A percentile compares a stretch with the other conserved stretches of the same genome.
Conservation (phyloP, 2,888 invertebrate genomes). For the Eristalis arbustorum region DNA sequence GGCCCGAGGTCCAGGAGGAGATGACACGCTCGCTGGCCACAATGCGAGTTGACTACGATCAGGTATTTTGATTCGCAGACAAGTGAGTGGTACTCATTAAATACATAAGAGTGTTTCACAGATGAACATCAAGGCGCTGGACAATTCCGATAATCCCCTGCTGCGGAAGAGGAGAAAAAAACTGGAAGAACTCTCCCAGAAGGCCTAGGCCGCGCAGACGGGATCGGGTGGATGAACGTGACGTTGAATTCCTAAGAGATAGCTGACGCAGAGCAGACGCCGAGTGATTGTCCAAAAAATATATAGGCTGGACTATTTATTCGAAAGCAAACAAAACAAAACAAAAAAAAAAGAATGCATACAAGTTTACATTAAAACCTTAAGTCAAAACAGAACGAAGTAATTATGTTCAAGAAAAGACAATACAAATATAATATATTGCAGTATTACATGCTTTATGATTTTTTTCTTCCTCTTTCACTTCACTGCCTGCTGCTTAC, state of each 20-base stretch:
- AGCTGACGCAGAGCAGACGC: background rate
- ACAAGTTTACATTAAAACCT: background rate
- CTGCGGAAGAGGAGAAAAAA: constrained; percentile 90
- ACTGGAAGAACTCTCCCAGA: constrained; percentile 75
- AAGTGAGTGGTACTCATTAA: background rate
- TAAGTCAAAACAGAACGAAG: constrained; percentile 12
- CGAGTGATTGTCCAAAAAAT: too few species aligned
- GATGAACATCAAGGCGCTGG: constrained; percentile 95
- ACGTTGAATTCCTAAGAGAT: background rate
- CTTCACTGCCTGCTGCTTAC: too few species aligned
- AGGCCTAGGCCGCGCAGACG: constrained; percentile 10
- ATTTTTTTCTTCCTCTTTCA: too few species aligned
- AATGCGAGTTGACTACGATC: constrained; percentile 99
- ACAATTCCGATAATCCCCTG: constrained; percentile 95
- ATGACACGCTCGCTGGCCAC: constrained; percentile 98
- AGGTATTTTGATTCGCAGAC: constrained; percentile 81
- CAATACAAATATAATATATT: constrained; percentile 52
- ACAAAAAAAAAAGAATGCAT: background rate
- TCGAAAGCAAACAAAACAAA: too few species aligned
- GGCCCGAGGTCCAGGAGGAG: constrained; percentile 99
- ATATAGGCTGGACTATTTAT: too few species aligned
- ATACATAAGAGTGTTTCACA: constrained; percentile 76
- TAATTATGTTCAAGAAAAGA: constrained; percentile 43
- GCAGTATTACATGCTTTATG: constrained; percentile 40
- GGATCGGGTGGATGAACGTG: background rate